phyloP scores from a whole-genome alignment of 2,113 vertebrate species.

The Elephantulus edwardii region DNA sequence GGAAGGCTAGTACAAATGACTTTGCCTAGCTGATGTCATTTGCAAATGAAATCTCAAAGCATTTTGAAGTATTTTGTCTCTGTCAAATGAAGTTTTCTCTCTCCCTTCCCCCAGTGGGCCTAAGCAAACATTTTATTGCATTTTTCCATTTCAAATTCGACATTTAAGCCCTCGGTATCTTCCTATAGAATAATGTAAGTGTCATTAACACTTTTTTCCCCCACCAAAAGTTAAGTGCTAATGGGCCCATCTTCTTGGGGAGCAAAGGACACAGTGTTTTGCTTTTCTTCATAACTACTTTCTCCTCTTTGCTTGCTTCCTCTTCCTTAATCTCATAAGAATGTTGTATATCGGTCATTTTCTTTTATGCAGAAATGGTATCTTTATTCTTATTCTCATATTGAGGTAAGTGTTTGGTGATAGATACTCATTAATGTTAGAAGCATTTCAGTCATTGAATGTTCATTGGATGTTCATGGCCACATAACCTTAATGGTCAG shows the following conservation, averaged over 20 bases:
- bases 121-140: constrained; percentile 43
- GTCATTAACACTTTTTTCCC: neutral
- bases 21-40: constrained; percentile 62
- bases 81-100: constrained; percentile 19
- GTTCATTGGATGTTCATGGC: too few relatives aligned
- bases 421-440: neutral
- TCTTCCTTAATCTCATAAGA: neutral
- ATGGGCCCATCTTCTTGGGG: neutral
- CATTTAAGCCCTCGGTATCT: neutral
- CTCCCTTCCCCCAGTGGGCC: neutral
- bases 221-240: neutral
- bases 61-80: constrained; percentile 62
- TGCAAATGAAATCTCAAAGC: constrained; percentile 55
- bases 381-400: neutral
- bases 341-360: neutral
- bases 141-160: constrained; percentile 50
- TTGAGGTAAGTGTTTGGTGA: neutral
- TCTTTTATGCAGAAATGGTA: neutral
- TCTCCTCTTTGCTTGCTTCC: neutral
- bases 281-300: neutral
- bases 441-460: neutral
- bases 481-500: neutral
- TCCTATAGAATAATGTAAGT: neutral
- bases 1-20: constrained; percentile 51
- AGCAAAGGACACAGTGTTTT: neutral